Conservation (phyloP, 2,888 invertebrate genomes). For the Cremastinae sp. region DNA sequence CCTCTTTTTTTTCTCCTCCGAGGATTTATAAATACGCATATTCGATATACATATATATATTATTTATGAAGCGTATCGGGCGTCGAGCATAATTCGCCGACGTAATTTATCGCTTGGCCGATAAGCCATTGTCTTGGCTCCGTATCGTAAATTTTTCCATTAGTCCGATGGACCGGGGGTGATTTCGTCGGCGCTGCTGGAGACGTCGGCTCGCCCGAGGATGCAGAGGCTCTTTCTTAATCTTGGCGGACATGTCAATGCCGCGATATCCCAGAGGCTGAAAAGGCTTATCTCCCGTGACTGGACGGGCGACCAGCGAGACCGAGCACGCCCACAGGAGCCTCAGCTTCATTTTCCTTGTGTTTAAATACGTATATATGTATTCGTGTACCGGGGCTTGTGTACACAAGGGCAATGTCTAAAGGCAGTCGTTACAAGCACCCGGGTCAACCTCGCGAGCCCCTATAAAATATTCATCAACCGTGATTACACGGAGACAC, state of each 20-base stretch:
- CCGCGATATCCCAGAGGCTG: background rate
- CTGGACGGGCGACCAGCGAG: background rate
- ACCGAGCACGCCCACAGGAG: background rate
- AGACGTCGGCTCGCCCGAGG: background rate
- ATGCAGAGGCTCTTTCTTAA: too few relatives aligned
- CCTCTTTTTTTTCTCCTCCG: too few relatives aligned
- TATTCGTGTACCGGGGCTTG: too few relatives aligned
- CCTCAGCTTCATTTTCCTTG: background rate
- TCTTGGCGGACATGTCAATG: too few relatives aligned
- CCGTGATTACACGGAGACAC: conserved; percentile 55
- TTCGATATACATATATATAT: background rate
- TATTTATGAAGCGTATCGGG: background rate
- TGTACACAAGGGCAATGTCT: conserved; percentile 33
- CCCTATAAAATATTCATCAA: conserved; percentile 56
- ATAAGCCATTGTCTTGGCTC: conserved; percentile 2
- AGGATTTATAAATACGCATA: too few relatives aligned
- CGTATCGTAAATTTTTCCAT: conserved; percentile 14
- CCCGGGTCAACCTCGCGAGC: conserved; percentile 54
- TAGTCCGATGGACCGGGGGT: background rate
- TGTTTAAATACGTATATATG: too few relatives aligned
- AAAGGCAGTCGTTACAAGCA: conserved; percentile 41
- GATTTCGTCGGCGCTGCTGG: background rate
- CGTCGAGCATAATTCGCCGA: too few relatives aligned
- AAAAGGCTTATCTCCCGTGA: background rate
- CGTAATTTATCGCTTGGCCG: too few relatives aligned